Conservation (phyloP, 2,113 vertebrate genomes). For the Gasterosteus nipponicus region DNA sequence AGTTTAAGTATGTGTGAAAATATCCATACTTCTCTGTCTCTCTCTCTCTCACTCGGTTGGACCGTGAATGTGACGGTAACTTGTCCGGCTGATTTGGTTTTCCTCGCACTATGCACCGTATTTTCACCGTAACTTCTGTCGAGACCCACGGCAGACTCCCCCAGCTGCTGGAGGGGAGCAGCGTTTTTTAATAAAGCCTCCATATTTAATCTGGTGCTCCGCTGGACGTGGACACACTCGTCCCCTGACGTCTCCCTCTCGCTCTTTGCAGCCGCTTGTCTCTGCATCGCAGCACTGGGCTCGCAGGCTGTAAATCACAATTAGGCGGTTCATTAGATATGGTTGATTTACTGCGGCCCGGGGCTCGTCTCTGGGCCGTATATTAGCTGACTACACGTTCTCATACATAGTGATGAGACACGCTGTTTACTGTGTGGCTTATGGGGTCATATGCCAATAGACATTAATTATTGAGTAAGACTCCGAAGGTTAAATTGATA, state of each 20-base stretch:
- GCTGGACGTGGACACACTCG: constrained; percentile 3
- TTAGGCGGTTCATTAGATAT: constrained; percentile 70
- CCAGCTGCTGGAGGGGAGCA: constrained; percentile 24
- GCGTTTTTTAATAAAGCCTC: constrained; percentile 39
- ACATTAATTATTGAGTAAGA: constrained; percentile 69
- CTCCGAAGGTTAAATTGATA: constrained; percentile 62
- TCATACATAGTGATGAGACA: constrained; percentile 72
- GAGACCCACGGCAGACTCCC: too few relatives aligned
- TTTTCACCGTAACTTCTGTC: constrained; percentile 11
- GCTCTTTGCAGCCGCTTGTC: constrained; percentile 9
- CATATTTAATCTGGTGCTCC: neutral
- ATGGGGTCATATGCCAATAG: constrained; percentile 64
- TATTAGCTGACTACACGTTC: constrained; percentile 63
- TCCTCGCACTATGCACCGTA: constrained; percentile 45
- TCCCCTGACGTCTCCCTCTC: neutral
- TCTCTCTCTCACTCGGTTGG: constrained; percentile 12
- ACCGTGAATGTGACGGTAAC: constrained; percentile 2
- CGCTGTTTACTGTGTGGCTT: constrained; percentile 62
- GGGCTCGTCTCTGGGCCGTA: constrained; percentile 54
- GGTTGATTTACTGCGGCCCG: constrained; percentile 66
- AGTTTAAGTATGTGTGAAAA: constrained; percentile 19
- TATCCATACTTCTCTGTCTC: neutral
- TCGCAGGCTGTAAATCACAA: constrained; percentile 67
- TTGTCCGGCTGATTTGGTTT: constrained; percentile 53
- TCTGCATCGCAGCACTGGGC: constrained; percentile 27